These are phyloP conservation scores for Parasteatoda lunata DNA, from an alignment of 2,888 invertebrate genomes.

Conservation along the genomic window DNA sequence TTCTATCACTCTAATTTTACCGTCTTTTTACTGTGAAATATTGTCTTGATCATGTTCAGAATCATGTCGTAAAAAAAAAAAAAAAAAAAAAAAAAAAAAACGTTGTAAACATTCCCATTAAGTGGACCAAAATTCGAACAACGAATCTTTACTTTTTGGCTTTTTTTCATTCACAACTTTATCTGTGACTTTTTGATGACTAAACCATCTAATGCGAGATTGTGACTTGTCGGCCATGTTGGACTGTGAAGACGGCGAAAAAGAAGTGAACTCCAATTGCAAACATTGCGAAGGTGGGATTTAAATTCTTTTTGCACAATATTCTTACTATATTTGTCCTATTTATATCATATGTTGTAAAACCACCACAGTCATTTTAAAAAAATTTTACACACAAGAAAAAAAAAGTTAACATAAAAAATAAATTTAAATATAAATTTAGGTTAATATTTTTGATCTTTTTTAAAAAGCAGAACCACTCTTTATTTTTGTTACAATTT, in stretches of 20 bases:
- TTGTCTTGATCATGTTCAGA: background rate
- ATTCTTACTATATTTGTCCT: no score
- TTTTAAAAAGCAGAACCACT: no score
- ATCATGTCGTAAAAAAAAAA: background rate
- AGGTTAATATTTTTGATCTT: no score
- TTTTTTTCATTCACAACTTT: no score
- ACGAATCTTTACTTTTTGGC: no score
- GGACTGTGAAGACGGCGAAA: conserved; percentile 65
- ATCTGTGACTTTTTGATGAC: background rate
- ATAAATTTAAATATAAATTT: no score
- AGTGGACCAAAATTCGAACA: background rate
- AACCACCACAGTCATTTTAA: no score
- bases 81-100: no score
- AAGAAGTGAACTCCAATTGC: conserved; percentile 62
- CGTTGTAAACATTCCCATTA: background rate
- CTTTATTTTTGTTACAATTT: no score
- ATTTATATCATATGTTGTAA: no score
- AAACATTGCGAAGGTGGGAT: conserved; percentile 63
- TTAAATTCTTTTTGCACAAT: background rate
- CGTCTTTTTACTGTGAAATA: background rate
- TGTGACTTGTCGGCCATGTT: conserved; percentile 63
- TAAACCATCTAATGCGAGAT: conserved; percentile 40
- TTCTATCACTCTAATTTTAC: background rate
- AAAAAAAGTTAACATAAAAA: no score
- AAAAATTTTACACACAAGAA: no score